Evolutionary conservation across 2,113 vertebrate species (phyloP).

Genomic region (Hippoglossus stenolepis): DNA sequence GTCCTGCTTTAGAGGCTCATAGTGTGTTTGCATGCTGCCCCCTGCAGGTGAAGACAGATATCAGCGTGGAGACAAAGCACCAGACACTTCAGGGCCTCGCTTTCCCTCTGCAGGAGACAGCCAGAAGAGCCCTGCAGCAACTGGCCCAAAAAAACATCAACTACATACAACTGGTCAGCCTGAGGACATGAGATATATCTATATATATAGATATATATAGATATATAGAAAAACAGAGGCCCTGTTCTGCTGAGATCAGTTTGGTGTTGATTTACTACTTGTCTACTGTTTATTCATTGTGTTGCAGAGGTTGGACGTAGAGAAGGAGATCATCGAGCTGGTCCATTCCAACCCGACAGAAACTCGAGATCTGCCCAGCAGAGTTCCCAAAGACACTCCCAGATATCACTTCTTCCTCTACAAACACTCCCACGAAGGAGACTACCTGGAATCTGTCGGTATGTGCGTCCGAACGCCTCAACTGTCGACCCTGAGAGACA

Average conservation of each 20-base stretch:
- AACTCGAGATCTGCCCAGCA: conserved; percentile 86
- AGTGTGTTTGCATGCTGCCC: conserved; percentile 70
- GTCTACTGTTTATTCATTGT: background rate
- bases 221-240: background rate
- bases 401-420: conserved; percentile 99
- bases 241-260: too few species aligned
- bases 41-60: conserved; percentile 93
- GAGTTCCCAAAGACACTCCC: conserved; percentile 92
- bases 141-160: conserved; percentile 90
- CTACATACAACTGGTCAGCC: conserved; percentile 95
- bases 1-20: background rate
- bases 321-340: conserved; percentile 93
- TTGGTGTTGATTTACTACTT: background rate
- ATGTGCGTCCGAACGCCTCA: conserved; percentile 48
- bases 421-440: conserved; percentile 94
- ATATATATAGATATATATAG: background rate
- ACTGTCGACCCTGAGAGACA: too few species aligned
- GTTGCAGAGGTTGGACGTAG: conserved; percentile 90
- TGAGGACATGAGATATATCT: background rate
- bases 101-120: conserved; percentile 91
- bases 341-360: conserved; percentile 92
- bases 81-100: conserved; percentile 95
- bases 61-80: conserved; percentile 94
- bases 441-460: conserved; percentile 94
- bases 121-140: conserved; percentile 88